Evolutionary conservation across 2,888 invertebrate species (phyloP), one percentile per base, ranked within the genome.

Genomic region (Leptinotarsa haldemani): DNA sequence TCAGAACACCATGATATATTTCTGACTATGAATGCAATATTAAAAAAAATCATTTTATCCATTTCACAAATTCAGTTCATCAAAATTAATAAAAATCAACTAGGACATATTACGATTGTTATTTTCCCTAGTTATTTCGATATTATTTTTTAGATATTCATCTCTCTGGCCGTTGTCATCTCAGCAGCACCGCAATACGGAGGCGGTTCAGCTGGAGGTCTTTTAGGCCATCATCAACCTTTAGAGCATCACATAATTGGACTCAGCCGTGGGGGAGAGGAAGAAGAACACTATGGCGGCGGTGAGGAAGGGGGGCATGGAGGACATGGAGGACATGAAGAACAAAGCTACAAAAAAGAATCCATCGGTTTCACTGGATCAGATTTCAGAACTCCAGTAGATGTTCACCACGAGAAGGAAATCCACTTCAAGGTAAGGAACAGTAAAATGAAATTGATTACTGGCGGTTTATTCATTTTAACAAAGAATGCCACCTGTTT

Each of bases 361-460:
- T 79, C 79, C 3, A 74, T 80, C 46, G 83, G 83, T 25, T 83
- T 81, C 50, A 79, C 77, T 20, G 82, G 83, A 58, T 83, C 83
- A 3, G 65, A 83, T 74, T 83, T 83, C 69, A 75, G 77, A 65
- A 85, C 83, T 61, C 84, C 84, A 56, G 84, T 84, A 4, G 84
- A 84, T 75, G 75, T 83, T 1, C 83, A 84, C 66, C 83, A 85
- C 56, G 85, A 85, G 73, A 78, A 84, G 67, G 83, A 74, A 53
- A 74, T 86, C 61, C 84, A 85, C 77, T 69, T 86, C 58, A 85
- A 86, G 80, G 85, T 85, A 69, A 73, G 75, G 4, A 12, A 65
- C 12, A 63, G 47, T 25, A 25, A 16, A 46, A 13, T 4, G 12
- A 12, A 40, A 40, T 12, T 40, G 40, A 40, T 40, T 9, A 1